Conservation (phyloP, 2,797 vertebrate species). For the Danio jaintianensis region DNA sequence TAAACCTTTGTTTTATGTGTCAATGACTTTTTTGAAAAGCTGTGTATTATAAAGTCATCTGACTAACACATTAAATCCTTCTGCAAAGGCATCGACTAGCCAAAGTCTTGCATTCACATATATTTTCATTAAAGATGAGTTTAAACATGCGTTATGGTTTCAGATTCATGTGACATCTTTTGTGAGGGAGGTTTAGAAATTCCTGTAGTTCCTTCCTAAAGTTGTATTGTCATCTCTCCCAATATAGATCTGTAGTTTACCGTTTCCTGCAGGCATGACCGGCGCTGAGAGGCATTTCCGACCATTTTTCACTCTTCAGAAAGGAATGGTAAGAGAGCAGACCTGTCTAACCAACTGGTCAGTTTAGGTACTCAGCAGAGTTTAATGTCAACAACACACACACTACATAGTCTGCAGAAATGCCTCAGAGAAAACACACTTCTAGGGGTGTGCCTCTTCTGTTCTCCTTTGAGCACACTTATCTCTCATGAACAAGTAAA, state of each 20-base stretch:
- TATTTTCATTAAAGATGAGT: background rate
- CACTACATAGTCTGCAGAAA: no score
- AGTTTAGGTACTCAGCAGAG: background rate
- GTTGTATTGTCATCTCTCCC: slow-evolving; percentile 72
- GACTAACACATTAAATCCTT: slow-evolving; percentile 28
- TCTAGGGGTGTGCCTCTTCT: slow-evolving; percentile 28
- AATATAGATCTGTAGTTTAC: slow-evolving; percentile 65
- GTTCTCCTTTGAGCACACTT: slow-evolving; percentile 18
- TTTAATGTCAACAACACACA: background rate
- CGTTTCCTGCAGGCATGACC: slow-evolving; percentile 77
- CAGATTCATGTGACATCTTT: slow-evolving; percentile 18
- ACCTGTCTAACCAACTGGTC: background rate
- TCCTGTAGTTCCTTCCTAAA: slow-evolving; percentile 76
- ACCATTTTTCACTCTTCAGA: slow-evolving; percentile 64
- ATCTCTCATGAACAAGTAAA: slow-evolving; percentile 28
- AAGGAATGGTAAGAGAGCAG: slow-evolving; percentile 2
- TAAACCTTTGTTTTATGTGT: background rate
- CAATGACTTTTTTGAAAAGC: background rate
- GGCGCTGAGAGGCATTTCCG: slow-evolving; percentile 77
- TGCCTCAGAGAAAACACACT: background rate
- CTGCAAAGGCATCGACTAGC: background rate
- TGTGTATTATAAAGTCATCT: slow-evolving; percentile 10
- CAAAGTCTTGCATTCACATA: background rate
- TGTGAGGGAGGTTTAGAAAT: slow-evolving; percentile 67
- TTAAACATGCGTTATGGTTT: background rate